Conservation (phyloP, 2,797 vertebrate genomes). For the Coreius guichenoti region DNA sequence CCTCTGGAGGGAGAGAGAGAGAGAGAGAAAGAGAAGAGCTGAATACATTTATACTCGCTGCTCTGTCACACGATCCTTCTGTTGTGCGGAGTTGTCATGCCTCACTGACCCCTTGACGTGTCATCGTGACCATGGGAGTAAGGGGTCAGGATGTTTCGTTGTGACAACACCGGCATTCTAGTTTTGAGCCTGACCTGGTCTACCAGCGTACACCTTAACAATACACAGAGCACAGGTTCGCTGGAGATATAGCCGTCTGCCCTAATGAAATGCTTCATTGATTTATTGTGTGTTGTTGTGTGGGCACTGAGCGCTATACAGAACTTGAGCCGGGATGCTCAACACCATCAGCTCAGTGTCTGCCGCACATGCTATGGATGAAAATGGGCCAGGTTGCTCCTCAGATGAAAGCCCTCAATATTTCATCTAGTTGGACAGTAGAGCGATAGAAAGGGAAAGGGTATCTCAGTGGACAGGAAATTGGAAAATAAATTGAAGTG, state of each 20-base stretch:
- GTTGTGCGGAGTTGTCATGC: conserved; percentile 55
- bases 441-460: conserved; percentile 5
- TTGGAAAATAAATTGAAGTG: conserved; percentile 80
- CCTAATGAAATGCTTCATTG: conserved; percentile 53
- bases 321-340: conserved; percentile 29
- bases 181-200: conserved; percentile 34
- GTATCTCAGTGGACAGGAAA: conserved; percentile 68
- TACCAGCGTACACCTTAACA: conserved; percentile 5
- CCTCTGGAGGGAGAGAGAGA: conserved; percentile 16
- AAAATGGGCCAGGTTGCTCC: conserved; percentile 15
- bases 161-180: conserved; percentile 40
- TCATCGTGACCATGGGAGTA: conserved; percentile 44
- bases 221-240: conserved; percentile 8
- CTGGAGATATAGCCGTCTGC: conserved; percentile 24
- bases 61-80: conserved; percentile 50
- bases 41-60: conserved; percentile 47
- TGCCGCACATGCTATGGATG: conserved; percentile 6
- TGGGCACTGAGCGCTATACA: conserved; percentile 17
- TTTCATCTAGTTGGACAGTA: conserved; percentile 52
- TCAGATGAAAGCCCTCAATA: conserved; percentile 52
- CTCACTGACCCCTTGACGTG: conserved; percentile 59
- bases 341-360: conserved; percentile 19
- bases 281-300: conserved; percentile 43
- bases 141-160: conserved; percentile 49
- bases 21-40: conserved; percentile 25